Evolutionary conservation across 2,888 invertebrate genomes (phyloP).

Genomic region (Pristionchus japonicus): DNA sequence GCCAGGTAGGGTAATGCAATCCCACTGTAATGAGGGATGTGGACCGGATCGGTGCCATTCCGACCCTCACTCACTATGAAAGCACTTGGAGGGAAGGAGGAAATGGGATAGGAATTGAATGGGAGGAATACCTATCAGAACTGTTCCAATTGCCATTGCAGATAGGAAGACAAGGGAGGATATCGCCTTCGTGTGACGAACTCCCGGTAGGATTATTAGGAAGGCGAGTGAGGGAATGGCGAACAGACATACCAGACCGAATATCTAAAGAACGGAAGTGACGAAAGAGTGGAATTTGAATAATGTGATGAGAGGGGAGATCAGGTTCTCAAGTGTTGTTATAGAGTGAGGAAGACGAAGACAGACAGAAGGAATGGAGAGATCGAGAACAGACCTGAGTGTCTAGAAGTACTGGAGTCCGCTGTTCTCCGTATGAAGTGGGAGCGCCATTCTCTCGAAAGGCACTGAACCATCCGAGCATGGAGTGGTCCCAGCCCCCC

Average conservation of each 20-base stretch:
- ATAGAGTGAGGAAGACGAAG: constrained; percentile 87
- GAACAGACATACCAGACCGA: constrained; percentile 48
- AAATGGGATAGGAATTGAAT: constrained; percentile 47
- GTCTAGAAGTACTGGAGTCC: constrained; percentile 82
- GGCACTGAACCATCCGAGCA: constrained; percentile 93
- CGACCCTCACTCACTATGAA: constrained; percentile 20
- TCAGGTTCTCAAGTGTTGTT: constrained; percentile 42
- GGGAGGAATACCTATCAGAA: constrained; percentile 87
- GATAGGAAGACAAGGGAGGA: constrained; percentile 65
- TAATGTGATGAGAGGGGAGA: constrained; percentile 25
- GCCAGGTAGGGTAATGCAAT: constrained; percentile 45
- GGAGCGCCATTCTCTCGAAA: constrained; percentile 97
- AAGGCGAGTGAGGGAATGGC: constrained; percentile 82
- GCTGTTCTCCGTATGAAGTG: constrained; percentile 93
- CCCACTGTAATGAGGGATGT: constrained; percentile 40
- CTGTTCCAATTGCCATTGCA: constrained; percentile 92
- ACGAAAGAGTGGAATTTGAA: constrained; percentile 7
- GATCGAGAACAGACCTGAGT: constrained; percentile 33
- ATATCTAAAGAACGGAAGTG: constrained; percentile 47
- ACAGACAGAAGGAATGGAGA: constrained; percentile 85
- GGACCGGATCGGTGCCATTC: constrained; percentile 31
- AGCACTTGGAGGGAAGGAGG: constrained; percentile 35
- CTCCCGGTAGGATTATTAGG: constrained; percentile 93
- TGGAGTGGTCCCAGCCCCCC: constrained; percentile 39
- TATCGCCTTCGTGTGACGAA: constrained; percentile 75